Conservation (phyloP, 2,797 vertebrate species). For the Coendou prehensilis region DNA sequence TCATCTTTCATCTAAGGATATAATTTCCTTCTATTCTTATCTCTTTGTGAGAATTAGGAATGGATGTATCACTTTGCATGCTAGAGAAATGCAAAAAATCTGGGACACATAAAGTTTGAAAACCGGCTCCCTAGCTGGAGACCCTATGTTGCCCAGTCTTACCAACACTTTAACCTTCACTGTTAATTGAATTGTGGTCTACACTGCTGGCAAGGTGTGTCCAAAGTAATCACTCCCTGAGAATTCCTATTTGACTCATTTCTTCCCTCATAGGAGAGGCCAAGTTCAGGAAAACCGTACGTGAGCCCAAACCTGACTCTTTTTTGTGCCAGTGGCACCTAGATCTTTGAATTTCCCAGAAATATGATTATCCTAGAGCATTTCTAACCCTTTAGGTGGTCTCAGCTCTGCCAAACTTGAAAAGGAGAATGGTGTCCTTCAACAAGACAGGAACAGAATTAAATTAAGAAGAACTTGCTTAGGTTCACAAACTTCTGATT, state of each 20-base stretch:
- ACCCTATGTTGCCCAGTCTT: neutral
- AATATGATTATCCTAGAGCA: no score
- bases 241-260: neutral
- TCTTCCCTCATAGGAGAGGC: neutral
- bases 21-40: neutral
- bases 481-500: neutral
- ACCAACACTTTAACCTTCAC: neutral
- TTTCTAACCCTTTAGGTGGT: neutral
- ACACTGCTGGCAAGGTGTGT: neutral
- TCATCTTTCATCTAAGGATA: neutral
- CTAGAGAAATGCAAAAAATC: neutral
- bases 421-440: neutral
- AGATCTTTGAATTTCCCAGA: constrained; percentile 2
- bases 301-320: neutral
- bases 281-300: neutral
- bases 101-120: neutral
- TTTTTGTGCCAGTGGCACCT: neutral
- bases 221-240: neutral
- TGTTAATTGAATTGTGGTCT: neutral
- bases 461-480: neutral
- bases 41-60: constrained; percentile 9
- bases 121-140: neutral
- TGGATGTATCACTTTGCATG: neutral
- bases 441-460: neutral
- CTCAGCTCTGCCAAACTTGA: neutral